A percentile compares a stretch with the other conserved stretches of the same genome.
Evolutionary conservation across 1,140 invertebrate species (phyloP).

Genomic region (Drosophila lacertosa): DNA sequence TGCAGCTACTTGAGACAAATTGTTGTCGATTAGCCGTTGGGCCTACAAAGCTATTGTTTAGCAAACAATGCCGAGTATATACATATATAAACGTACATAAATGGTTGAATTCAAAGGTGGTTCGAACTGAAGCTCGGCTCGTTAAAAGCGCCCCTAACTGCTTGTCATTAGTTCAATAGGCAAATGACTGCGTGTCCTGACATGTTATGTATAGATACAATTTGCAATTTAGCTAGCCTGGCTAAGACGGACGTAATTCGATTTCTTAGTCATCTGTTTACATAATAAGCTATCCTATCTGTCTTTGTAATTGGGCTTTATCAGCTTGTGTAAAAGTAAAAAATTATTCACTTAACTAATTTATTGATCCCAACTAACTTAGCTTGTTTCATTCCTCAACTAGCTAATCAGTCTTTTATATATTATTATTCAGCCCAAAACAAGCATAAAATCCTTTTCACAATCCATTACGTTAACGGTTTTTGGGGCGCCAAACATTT

Average conservation of each 20-base stretch:
- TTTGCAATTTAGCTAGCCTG: conserved; percentile 6
- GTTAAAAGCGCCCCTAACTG: conserved; percentile 32
- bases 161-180: conserved; percentile 30
- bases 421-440: not conserved
- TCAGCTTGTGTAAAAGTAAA: too few species aligned
- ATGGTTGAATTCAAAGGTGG: conserved; percentile 12
- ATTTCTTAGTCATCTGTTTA: conserved; percentile 15
- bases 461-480: conserved; percentile 12
- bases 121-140: conserved; percentile 17
- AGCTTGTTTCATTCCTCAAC: not conserved
- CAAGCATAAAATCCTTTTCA: conserved; percentile 2
- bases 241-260: conserved; percentile 1
- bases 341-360: too few species aligned
- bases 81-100: too few species aligned
- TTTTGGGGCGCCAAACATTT: conserved; percentile 12
- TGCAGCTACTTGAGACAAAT: conserved; percentile 66
- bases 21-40: conserved; percentile 61
- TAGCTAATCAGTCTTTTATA: not conserved
- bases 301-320: not conserved
- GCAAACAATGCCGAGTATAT: conserved; percentile 27
- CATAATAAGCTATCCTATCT: not conserved
- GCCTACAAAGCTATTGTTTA: conserved; percentile 23
- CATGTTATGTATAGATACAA: conserved; percentile 17
- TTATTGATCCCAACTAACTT: too few species aligned
- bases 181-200: conserved; percentile 13